Percentiles rank a stretch among this genome's conserved stretches.
phyloP scores from a whole-genome alignment of 92 coral and sea anemone genomes.

The Porites cylindrica region DNA sequence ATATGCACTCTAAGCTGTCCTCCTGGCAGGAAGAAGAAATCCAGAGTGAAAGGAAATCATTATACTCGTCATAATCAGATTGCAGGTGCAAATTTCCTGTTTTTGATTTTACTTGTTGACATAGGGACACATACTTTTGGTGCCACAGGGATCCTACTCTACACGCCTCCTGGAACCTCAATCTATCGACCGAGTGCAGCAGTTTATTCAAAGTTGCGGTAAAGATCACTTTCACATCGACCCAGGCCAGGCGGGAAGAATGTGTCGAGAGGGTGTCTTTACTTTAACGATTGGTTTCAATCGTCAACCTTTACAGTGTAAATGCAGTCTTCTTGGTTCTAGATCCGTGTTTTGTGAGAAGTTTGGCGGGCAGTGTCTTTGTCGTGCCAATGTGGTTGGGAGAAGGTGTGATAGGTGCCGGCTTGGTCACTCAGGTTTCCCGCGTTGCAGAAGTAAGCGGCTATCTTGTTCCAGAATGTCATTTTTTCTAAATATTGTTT shows the following conservation, averaged over 20 bases:
- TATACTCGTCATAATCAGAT: no score
- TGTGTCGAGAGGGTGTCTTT: conserved; percentile 77
- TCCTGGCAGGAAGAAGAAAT: no score
- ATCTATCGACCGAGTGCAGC: conserved; percentile 67
- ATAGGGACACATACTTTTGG: conserved; percentile 75
- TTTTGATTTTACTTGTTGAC: neutral
- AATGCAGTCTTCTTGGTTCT: conserved; percentile 84
- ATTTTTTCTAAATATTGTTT: no score
- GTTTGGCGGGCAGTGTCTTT: conserved; percentile 92
- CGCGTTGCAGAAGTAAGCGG: conserved; percentile 91
- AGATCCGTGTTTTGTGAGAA: conserved; percentile 68
- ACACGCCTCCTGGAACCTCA: conserved; percentile 68
- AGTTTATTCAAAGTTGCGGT: conserved; percentile 79
- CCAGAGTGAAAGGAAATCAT: no score
- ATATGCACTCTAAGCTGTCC: no score
- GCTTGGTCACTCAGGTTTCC: conserved; percentile 85
- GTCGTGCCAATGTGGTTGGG: conserved; percentile 85
- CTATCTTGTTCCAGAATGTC: no score
- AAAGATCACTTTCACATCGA: conserved; percentile 71
- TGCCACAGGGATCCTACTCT: conserved; percentile 69
- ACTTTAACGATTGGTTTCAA: conserved; percentile 82
- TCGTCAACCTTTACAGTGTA: conserved; percentile 73
- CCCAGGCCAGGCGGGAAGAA: conserved; percentile 52
- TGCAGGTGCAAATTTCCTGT: no score
- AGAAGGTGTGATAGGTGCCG: conserved; percentile 86